phyloP scores from a whole-genome alignment of 2,113 vertebrate genomes.

The Ranitomeya imitator region DNA sequence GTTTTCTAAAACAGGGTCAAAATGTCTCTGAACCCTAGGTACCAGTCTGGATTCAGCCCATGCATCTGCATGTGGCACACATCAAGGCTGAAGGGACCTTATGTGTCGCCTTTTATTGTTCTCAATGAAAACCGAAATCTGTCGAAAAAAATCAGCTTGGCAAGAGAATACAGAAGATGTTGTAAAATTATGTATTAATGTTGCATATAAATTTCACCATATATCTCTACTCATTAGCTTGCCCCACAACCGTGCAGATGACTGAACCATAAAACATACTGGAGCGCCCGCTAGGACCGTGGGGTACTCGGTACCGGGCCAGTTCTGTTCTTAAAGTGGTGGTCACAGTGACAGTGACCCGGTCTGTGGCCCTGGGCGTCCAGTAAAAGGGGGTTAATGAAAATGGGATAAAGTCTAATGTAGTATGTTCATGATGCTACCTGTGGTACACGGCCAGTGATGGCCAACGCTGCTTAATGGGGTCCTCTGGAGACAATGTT shows the following conservation, averaged over 20 bases:
- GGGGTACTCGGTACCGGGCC: too few species aligned
- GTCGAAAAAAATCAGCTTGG: neutral
- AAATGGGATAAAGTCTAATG: too few species aligned
- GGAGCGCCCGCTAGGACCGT: too few species aligned
- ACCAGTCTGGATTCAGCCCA: constrained; percentile 61
- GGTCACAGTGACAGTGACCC: too few species aligned
- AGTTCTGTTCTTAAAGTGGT: too few species aligned
- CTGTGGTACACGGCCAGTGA: too few species aligned
- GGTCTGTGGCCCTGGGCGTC: too few species aligned
- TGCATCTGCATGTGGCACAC: constrained; percentile 50
- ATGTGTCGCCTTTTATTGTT: constrained; percentile 8
- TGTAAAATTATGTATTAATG: constrained; percentile 7
- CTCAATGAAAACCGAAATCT: constrained; percentile 11
- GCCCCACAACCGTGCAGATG: neutral
- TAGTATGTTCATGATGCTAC: too few species aligned
- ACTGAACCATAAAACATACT: neutral
- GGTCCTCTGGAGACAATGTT: too few species aligned
- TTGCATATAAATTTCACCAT: neutral
- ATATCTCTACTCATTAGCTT: neutral
- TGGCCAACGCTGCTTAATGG: too few species aligned
- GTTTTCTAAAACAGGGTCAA: constrained; percentile 58
- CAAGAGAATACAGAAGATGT: neutral
- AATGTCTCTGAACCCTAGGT: constrained; percentile 60
- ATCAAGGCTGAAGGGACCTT: constrained; percentile 32
- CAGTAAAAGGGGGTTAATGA: too few species aligned